These are phyloP conservation scores for Allacma fusca DNA, from an alignment of 2,888 invertebrate genomes.

Conservation along the genomic window DNA sequence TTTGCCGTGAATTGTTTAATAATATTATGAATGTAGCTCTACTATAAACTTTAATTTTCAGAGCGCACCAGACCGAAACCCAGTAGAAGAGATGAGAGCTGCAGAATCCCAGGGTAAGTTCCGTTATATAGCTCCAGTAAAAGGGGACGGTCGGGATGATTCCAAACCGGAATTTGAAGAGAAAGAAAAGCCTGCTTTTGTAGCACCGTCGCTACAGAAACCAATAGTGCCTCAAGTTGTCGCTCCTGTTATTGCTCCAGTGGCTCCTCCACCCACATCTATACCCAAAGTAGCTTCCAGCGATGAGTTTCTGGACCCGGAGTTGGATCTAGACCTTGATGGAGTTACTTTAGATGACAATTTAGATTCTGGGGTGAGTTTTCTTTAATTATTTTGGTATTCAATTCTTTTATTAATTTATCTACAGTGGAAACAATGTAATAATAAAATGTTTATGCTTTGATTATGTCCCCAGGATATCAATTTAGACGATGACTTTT, in stretches of 20 bases:
- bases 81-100: slow-evolving; percentile 75
- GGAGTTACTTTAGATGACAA: slow-evolving; percentile 81
- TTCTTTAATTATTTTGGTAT: too few relatives aligned
- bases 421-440: too few relatives aligned
- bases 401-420: too few relatives aligned
- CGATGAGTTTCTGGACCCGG: slow-evolving; percentile 70
- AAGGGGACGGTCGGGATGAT: slow-evolving; percentile 44
- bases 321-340: slow-evolving; percentile 84
- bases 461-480: too few relatives aligned
- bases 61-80: slow-evolving; percentile 70
- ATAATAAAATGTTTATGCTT: too few relatives aligned
- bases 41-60: not conserved
- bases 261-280: slow-evolving; percentile 34
- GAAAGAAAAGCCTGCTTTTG: slow-evolving; percentile 51
- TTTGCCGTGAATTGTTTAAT: too few relatives aligned
- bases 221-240: slow-evolving; percentile 25
- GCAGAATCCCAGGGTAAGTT: slow-evolving; percentile 69
- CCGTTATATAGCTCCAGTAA: slow-evolving; percentile 63
- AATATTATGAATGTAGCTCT: too few relatives aligned
- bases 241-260: not conserved
- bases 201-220: slow-evolving; percentile 22
- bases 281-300: slow-evolving; percentile 39
- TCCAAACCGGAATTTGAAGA: slow-evolving; percentile 37
- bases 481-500: too few relatives aligned
- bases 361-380: slow-evolving; percentile 75